phyloP scores from a whole-genome alignment of 2,888 invertebrate genomes.

The Lacanobia wlatinum region DNA sequence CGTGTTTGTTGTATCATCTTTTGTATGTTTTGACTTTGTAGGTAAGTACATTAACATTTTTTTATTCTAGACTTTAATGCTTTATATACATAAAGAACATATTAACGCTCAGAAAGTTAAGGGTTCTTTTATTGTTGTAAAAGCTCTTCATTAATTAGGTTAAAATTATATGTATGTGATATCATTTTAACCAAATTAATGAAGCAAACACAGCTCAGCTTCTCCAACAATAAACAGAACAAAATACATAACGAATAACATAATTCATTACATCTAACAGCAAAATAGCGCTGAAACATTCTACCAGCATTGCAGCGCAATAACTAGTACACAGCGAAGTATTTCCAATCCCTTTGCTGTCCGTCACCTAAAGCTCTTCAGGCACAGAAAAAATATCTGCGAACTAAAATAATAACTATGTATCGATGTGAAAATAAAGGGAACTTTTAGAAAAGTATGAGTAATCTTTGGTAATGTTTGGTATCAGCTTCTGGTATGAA shows the following conservation, averaged over 20 bases:
- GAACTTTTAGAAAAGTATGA: neutral
- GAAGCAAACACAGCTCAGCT: neutral
- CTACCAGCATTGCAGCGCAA: neutral
- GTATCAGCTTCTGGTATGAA: too few species aligned
- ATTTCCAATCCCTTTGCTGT: slow-evolving; percentile 30
- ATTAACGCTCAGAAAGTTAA: too few species aligned
- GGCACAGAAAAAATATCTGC: slow-evolving; percentile 5
- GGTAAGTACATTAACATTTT: too few species aligned
- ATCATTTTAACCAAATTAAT: neutral
- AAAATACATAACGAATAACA: neutral
- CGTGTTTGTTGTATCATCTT: too few species aligned
- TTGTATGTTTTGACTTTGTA: neutral
- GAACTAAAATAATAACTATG: slow-evolving; percentile 4
- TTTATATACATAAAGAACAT: too few species aligned
- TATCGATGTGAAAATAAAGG: slow-evolving; percentile 4
- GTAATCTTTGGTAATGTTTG: neutral
- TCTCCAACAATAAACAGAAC: neutral
- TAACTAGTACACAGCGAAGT: neutral
- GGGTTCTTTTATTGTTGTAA: neutral
- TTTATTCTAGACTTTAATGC: too few species aligned
- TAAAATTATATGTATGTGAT: too few species aligned
- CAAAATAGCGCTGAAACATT: neutral
- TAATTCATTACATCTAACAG: neutral
- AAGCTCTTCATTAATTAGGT: too few species aligned
- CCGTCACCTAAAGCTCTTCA: slow-evolving; percentile 24